Evolutionary conservation across 2,113 vertebrate genomes (phyloP).

Genomic region (Gadus macrocephalus): DNA sequence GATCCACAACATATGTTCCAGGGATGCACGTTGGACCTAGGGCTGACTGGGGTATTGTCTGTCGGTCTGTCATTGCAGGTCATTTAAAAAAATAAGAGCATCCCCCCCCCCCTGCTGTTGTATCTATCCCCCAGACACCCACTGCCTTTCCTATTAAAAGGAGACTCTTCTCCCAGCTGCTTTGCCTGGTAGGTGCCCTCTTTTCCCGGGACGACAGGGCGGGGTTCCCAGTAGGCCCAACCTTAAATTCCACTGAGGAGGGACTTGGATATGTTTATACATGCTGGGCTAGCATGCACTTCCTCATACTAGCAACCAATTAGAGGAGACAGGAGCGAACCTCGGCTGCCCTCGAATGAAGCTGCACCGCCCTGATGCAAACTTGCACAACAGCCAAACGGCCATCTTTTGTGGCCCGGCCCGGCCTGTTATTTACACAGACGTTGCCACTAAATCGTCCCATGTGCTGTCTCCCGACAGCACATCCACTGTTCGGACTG

Average conservation of each 20-base stretch:
- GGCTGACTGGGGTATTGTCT: slow-evolving; percentile 56
- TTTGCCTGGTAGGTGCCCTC: slow-evolving; percentile 52
- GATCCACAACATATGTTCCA: slow-evolving; percentile 47
- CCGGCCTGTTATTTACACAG: slow-evolving; percentile 1
- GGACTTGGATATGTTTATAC: slow-evolving; percentile 37
- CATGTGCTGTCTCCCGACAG: slow-evolving; percentile 17
- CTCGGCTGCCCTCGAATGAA: too few species aligned
- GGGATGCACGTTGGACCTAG: slow-evolving; percentile 40
- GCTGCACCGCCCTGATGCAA: slow-evolving; percentile 1
- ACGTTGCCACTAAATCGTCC: background rate
- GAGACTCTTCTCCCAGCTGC: slow-evolving; percentile 53
- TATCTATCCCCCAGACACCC: slow-evolving; percentile 31
- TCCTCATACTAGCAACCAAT: slow-evolving; percentile 14
- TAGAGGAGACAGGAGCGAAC: background rate
- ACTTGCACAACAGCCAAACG: background rate
- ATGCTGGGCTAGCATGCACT: slow-evolving; percentile 4
- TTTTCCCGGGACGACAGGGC: slow-evolving; percentile 14
- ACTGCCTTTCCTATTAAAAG: slow-evolving; percentile 40
- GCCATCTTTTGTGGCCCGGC: background rate
- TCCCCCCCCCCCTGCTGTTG: slow-evolving; percentile 56
- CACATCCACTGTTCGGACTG: slow-evolving; percentile 15
- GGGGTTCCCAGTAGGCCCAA: background rate
- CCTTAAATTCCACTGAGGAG: slow-evolving; percentile 36
- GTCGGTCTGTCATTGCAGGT: slow-evolving; percentile 24
- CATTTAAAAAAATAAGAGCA: background rate